Conservation (phyloP, 2,888 invertebrate species). For the Himalopsyche tibetana region DNA sequence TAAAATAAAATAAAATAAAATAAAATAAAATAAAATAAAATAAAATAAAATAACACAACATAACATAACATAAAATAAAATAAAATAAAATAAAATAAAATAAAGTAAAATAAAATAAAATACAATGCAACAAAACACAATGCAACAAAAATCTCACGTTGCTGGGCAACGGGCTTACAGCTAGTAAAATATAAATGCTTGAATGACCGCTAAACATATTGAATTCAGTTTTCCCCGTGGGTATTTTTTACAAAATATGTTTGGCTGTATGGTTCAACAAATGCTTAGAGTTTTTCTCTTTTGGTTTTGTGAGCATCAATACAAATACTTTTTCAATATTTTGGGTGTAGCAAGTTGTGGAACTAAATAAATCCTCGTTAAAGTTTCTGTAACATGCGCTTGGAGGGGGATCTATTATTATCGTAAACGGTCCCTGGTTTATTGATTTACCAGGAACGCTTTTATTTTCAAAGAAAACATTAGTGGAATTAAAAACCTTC, state of each 20-base stretch:
- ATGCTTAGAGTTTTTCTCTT: constrained; percentile 13
- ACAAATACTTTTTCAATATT: constrained; percentile 27
- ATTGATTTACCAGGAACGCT: no score
- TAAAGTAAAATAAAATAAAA: no score
- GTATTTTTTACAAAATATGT: constrained; percentile 32
- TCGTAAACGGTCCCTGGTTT: not conserved
- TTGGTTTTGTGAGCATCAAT: constrained; percentile 21
- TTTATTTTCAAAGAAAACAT: no score
- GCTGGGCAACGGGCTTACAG: no score
- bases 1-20: no score
- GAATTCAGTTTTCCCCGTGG: constrained; percentile 20
- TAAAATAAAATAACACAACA: no score
- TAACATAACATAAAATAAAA: no score
- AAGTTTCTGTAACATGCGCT: constrained; percentile 20
- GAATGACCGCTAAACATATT: constrained; percentile 27
- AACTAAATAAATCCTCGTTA: constrained; percentile 37
- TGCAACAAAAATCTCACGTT: no score
- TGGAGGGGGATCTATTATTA: not conserved
- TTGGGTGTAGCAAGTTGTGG: constrained; percentile 11
- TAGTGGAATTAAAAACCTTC: no score
- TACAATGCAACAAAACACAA: no score
- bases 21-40: no score
- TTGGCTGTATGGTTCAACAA: constrained; percentile 4
- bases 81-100: no score
- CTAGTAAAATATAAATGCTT: constrained; percentile 39